Conservation (phyloP, 2,888 invertebrate genomes). For the Dryobotodes eremita region DNA sequence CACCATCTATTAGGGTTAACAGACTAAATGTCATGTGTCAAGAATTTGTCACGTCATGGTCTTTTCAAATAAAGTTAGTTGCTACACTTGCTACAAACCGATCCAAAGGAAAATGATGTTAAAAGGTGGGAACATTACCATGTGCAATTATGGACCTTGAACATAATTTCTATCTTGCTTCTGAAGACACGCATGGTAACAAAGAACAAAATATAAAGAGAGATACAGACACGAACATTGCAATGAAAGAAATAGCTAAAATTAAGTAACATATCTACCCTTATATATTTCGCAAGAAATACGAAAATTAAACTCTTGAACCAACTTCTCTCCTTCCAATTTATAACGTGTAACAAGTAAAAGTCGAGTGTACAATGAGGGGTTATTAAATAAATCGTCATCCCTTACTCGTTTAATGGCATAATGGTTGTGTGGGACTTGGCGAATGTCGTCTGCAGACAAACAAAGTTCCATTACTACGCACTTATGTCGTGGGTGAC, state of each 20-base stretch:
- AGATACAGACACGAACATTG: background rate
- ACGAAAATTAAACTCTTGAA: conserved; percentile 1
- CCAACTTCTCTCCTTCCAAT: conserved; percentile 16
- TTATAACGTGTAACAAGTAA: conserved; percentile 46
- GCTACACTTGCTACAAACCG: too few relatives aligned
- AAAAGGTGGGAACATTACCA: too few relatives aligned
- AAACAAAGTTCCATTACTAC: conserved; percentile 71
- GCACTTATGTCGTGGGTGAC: conserved; percentile 55
- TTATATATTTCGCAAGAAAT: background rate
- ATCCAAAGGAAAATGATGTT: too few relatives aligned
- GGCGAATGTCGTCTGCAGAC: conserved; percentile 66
- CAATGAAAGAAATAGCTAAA: background rate
- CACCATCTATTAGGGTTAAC: too few relatives aligned
- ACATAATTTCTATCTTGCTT: background rate
- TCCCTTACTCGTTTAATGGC: conserved; percentile 58
- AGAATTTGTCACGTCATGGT: too few relatives aligned
- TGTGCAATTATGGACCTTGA: too few relatives aligned
- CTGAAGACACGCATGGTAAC: background rate
- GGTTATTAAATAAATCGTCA: conserved; percentile 61
- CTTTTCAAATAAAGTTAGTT: too few relatives aligned
- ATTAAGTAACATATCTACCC: background rate
- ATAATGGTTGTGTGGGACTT: conserved; percentile 61
- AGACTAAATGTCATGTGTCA: too few relatives aligned
- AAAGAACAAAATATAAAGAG: background rate
- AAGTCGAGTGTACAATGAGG: conserved; percentile 38